These are phyloP conservation scores for Desmodus rotundus DNA, from an alignment of 2,113 vertebrate species.

Conservation along the genomic window DNA sequence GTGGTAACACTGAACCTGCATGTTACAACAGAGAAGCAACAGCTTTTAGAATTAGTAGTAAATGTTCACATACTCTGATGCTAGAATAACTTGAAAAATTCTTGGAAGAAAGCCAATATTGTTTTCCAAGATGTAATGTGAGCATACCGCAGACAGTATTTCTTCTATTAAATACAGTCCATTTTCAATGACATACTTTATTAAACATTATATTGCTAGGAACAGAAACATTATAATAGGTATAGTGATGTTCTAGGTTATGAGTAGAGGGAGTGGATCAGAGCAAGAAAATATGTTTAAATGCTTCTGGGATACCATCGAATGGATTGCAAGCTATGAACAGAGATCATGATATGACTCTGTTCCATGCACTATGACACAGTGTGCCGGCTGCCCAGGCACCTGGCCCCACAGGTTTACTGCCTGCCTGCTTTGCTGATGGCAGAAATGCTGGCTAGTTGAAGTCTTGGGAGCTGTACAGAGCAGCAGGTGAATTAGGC, in stretches of 20 bases:
- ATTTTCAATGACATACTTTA: background rate
- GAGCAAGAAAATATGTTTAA: background rate
- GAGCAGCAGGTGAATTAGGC: slow-evolving; percentile 8
- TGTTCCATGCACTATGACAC: background rate
- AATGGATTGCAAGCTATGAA: background rate
- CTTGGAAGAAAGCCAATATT: background rate
- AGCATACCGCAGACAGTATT: background rate
- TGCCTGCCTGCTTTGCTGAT: background rate
- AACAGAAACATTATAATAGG: background rate
- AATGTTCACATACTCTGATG: background rate
- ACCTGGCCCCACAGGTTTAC: background rate
- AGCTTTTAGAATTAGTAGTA: background rate
- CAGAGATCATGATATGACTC: background rate
- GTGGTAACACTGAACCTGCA: background rate
- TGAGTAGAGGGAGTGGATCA: background rate
- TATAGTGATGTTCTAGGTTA: background rate
- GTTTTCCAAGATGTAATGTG: background rate
- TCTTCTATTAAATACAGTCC: background rate
- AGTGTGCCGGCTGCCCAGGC: background rate
- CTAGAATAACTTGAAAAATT: background rate
- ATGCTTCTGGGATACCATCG: background rate
- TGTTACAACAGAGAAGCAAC: background rate
- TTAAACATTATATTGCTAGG: background rate
- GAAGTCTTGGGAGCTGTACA: background rate
- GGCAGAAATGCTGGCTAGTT: slow-evolving; percentile 35